Conservation (phyloP, 2,888 invertebrate genomes). For the Craniophora ligustri region DNA sequence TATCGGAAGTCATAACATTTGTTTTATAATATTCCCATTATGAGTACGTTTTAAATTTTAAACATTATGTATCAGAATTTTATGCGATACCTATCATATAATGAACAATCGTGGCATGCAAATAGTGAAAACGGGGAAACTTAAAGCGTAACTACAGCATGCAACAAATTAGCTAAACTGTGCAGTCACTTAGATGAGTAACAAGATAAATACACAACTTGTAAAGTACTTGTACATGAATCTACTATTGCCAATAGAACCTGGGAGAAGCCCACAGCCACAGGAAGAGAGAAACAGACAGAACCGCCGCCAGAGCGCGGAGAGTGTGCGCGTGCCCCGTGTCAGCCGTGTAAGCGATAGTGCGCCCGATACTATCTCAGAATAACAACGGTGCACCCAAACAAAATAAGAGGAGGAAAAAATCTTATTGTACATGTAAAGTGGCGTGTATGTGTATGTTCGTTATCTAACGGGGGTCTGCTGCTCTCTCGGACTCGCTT, state of each 20-base stretch:
- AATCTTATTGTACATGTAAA: conserved; percentile 80
- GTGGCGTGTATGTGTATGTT: conserved; percentile 86
- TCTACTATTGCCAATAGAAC: conserved; percentile 79
- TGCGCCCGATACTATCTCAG: conserved; percentile 80
- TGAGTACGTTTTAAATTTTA: conserved; percentile 1
- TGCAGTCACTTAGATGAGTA: conserved; percentile 47
- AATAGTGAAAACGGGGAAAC: conserved; percentile 52
- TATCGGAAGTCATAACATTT: too few species aligned
- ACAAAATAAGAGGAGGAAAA: conserved; percentile 71
- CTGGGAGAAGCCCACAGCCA: conserved; percentile 86
- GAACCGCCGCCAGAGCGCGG: conserved; percentile 87
- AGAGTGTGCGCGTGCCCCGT: conserved; percentile 83
- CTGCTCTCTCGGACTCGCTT: conserved; percentile 89
- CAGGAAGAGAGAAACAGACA: conserved; percentile 89
- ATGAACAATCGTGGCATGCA: conserved; percentile 52
- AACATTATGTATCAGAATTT: background rate
- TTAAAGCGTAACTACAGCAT: conserved; percentile 53
- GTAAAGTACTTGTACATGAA: conserved; percentile 61
- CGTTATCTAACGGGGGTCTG: conserved; percentile 87
- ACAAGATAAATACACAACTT: conserved; percentile 42
- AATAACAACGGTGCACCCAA: conserved; percentile 79
- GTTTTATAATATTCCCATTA: too few species aligned
- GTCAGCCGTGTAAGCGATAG: conserved; percentile 84
- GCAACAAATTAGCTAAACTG: conserved; percentile 51
- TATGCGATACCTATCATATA: background rate